Base-by-base conservation (phyloP, 2,888 invertebrate genomes). In the Troides oblongomaculatus region DNA sequence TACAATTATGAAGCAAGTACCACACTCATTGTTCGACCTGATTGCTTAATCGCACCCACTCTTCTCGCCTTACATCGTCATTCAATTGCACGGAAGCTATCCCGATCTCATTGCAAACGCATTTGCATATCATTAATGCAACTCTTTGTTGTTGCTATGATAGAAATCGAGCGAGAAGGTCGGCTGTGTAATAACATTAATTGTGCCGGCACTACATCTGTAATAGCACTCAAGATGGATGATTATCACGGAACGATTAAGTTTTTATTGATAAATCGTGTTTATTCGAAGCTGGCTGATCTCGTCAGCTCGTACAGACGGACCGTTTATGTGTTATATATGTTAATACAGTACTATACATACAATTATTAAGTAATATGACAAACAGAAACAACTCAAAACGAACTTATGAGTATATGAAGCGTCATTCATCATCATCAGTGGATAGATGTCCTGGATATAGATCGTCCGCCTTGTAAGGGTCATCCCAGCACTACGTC, bases 51-150 rank as follows among this genome's bases (percentile, higher is more conserved):
- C 76, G 74, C 75, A 73, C 64, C 76, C 80, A 81, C 81, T 87
- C 86, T 89, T 88, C 90, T 86, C 80, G 80, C 80, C 81, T 81
- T 77, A 79, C 77, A 78, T 78, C 83, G 50, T 87, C 88, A 88
- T 89, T 89, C 89, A 89, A 89, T 88, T 84, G 84, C 76, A 77
- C 88, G 90, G 91, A 91, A 91, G 85, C 79, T 57, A 39, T 62
- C 66, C 71, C 74, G 79, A 79, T 78, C 78, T 83, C 82, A 82
- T 83, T 84, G 80, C 83, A 76, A 61, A 75, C 73, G 72, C 79
- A 87, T 91, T 91, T 90, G 89, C 91, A 92, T 92, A 82, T 82
- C 78, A 87, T 89, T 89, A 86, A 84, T 81, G 81, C 81, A 79
- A 78, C 75, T 85, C 82, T 87, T 87, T 83, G 85, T 87, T 84